Conservation (phyloP, 2,797 vertebrate genomes). For the Amblyraja radiata region DNA sequence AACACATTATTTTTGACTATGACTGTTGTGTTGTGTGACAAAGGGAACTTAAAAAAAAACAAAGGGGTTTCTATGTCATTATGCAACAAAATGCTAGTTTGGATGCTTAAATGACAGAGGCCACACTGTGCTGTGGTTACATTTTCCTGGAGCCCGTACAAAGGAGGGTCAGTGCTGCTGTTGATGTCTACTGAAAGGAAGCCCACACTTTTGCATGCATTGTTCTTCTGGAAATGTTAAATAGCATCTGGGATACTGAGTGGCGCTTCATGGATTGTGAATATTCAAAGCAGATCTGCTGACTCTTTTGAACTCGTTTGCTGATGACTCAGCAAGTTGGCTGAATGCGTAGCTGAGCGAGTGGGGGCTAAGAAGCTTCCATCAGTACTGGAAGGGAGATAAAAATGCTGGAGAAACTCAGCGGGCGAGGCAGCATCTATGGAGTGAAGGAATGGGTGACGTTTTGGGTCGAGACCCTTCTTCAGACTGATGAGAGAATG, state of each 20-base stretch:
- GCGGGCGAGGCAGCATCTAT: too few species aligned
- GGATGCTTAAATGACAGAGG: constrained; percentile 5
- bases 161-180: constrained; percentile 16
- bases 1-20: constrained; percentile 27
- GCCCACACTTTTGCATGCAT: background rate
- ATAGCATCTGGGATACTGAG: background rate
- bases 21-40: constrained; percentile 2
- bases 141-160: background rate
- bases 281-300: constrained; percentile 6
- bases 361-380: background rate
- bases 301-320: background rate
- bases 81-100: constrained; percentile 22
- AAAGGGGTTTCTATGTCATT: constrained; percentile 24
- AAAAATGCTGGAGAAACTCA: too few species aligned
- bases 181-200: constrained; percentile 1
- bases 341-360: background rate
- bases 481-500: too few species aligned
- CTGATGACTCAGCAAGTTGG: background rate
- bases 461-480: too few species aligned
- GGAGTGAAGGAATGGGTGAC: too few species aligned
- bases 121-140: background rate
- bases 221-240: constrained; percentile 17
- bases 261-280: background rate
- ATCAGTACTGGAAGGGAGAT: background rate
- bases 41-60: background rate